phyloP scores from a whole-genome alignment of 2,113 vertebrate species.

The Zosterops lateralis region DNA sequence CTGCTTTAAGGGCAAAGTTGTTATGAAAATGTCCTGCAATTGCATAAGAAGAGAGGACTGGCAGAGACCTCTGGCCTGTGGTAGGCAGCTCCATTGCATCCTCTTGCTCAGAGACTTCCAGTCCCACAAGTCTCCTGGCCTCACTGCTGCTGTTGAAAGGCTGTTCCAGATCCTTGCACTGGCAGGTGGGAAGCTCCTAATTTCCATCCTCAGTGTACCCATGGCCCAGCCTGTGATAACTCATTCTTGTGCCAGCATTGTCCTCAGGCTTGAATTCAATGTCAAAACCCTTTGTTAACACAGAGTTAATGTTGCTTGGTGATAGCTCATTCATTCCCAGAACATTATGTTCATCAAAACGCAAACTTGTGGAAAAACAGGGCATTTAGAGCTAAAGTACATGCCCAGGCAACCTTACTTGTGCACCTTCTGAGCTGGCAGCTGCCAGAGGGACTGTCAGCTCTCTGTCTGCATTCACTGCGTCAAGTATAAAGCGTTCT shows the following conservation, averaged over 20 bases:
- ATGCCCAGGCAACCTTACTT: slow-evolving; percentile 13
- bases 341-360: slow-evolving; percentile 46
- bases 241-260: slow-evolving; percentile 19
- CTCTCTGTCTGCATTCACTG: not conserved
- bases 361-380: slow-evolving; percentile 56
- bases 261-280: slow-evolving; percentile 56
- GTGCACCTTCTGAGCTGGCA: slow-evolving; percentile 18
- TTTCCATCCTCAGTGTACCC: not conserved
- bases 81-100: not conserved
- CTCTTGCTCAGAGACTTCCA: not conserved
- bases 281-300: slow-evolving; percentile 60
- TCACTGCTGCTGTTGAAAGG: not conserved
- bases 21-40: not conserved
- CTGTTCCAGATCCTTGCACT: not conserved
- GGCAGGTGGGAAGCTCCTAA: slow-evolving; percentile 9
- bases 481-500: not conserved
- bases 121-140: not conserved
- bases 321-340: slow-evolving; percentile 39
- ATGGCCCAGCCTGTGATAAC: not conserved
- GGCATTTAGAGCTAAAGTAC: slow-evolving; percentile 49
- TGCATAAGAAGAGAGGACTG: not conserved
- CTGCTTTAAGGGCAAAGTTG: not conserved
- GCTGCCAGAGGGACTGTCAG: slow-evolving; percentile 34
- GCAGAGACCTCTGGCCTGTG: not conserved
- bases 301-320: slow-evolving; percentile 66